Conservation (phyloP, 2,797 vertebrate species). For the Epinephelus awoara region DNA sequence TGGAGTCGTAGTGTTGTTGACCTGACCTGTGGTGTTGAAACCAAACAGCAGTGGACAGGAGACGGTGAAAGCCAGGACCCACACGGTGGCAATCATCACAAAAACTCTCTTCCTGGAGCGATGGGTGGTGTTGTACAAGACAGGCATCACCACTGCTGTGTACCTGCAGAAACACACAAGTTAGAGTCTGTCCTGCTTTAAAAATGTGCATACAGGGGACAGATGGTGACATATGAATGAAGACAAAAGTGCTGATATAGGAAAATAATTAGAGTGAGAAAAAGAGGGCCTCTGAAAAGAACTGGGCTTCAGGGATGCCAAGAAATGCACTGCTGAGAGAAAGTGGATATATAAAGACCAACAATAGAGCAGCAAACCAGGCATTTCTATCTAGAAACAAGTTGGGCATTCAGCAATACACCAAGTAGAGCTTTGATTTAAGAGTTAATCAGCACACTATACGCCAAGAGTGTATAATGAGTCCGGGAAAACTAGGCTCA, state of each 20-base stretch:
- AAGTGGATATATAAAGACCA: constrained; percentile 28
- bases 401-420: constrained; percentile 71
- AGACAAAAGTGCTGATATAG: constrained; percentile 41
- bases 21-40: constrained; percentile 96
- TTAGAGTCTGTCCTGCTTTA: constrained; percentile 4
- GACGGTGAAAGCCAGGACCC: constrained; percentile 93
- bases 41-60: constrained; percentile 96
- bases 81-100: constrained; percentile 92
- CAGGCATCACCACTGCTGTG: constrained; percentile 95
- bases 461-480: constrained; percentile 70
- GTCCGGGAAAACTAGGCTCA: constrained; percentile 54
- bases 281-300: constrained; percentile 14
- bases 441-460: constrained; percentile 68
- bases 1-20: constrained; percentile 17
- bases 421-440: constrained; percentile 64
- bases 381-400: constrained; percentile 60
- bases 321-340: constrained; percentile 48
- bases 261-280: constrained; percentile 37
- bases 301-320: constrained; percentile 26
- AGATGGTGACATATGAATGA: constrained; percentile 43
- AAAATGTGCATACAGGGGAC: not conserved
- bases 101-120: constrained; percentile 92
- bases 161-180: constrained; percentile 85
- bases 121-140: constrained; percentile 93
- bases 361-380: constrained; percentile 54